These are phyloP conservation scores for Trissolcus japonicus DNA, from an alignment of 2,888 invertebrate species.

Conservation along the genomic window DNA sequence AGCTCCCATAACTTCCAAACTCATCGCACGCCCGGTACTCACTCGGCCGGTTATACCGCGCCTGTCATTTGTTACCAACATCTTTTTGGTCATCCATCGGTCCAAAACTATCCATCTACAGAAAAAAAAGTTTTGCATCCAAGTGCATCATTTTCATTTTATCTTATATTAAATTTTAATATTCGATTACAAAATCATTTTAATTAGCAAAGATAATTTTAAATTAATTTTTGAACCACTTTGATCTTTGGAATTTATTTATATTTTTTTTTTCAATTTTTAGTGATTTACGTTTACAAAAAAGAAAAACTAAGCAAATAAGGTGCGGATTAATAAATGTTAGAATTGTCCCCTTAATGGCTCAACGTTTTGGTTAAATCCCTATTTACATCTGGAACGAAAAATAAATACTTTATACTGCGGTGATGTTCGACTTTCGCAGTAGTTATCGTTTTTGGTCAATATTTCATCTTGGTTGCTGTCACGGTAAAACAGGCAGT, in stretches of 20 bases:
- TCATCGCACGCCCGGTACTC: slow-evolving; percentile 1
- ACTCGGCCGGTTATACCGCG: neutral
- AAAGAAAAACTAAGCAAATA: too few relatives aligned
- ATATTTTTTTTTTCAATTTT: too few relatives aligned
- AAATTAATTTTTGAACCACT: too few relatives aligned
- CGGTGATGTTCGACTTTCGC: slow-evolving; percentile 49
- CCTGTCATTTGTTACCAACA: neutral
- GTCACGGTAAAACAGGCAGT: slow-evolving; percentile 58
- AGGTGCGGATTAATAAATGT: too few relatives aligned
- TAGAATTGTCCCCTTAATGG: too few relatives aligned
- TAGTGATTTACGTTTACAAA: neutral
- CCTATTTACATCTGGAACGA: slow-evolving; percentile 52
- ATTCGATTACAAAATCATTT: too few relatives aligned
- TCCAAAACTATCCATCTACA: too few relatives aligned
- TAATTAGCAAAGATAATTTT: too few relatives aligned
- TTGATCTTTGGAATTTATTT: too few relatives aligned
- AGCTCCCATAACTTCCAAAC: slow-evolving; percentile 34
- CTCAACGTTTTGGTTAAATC: slow-evolving; percentile 45
- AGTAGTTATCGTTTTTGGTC: slow-evolving; percentile 50
- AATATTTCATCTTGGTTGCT: slow-evolving; percentile 56
- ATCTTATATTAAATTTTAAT: too few relatives aligned
- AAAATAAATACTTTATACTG: slow-evolving; percentile 47
- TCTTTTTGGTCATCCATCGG: slow-evolving; percentile 2
- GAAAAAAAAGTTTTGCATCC: too few relatives aligned
- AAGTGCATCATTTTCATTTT: too few relatives aligned